Base-by-base conservation (phyloP, 2,888 invertebrate genomes). In the Halictus quadricinctus region DNA sequence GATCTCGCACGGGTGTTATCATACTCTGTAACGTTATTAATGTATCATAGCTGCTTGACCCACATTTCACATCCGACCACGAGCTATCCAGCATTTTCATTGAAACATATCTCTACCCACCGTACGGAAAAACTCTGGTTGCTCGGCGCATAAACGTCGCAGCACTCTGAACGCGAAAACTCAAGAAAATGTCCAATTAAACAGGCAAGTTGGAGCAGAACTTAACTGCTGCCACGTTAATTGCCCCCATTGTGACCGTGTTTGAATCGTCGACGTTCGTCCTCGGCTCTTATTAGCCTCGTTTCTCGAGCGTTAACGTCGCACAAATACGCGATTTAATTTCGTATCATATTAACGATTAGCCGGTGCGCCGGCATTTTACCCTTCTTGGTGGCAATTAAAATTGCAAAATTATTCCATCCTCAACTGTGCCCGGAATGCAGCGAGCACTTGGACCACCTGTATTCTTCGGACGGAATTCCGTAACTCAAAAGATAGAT, bases 251-350 rank as follows among this genome's bases (percentile, higher is more conserved):
- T 50, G 83, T 77, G 76, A 83, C 83, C 46, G 43, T 72, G 72
- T 36, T 73, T 76, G 78, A 69, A 50, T 64, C 70, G 69, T 7
- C 7, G 21, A 43, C 36, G 69, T 70, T 54, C 58, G 75, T 69
- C 41, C 54, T 29, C 25, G 8, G 15, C 43, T 43, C n/a, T 43
- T 70, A n/a, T 43, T n/a, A 48, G 46, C 60, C 70, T 70, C 43
- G 76, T 84, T 86, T 81, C 79, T 12, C 66, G 25, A 80, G 54
- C 60, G 43, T 72, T 58, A 79, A 79, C 73, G 25, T 79, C 75
- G 60, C 72, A 60, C 54, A 66, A 84, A 84, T 80, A 50, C 41
- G 43, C 21, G 54, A 75, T 80, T 64, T 25, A 64, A 73, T 83
- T 83, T n/a, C 84, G 76, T 25, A 73, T 18, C n/a, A n/a, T 70